Percentiles rank a stretch among this genome's conserved stretches.
phyloP scores from a whole-genome alignment of 2,797 vertebrate genomes.

The Danio jaintianensis region DNA sequence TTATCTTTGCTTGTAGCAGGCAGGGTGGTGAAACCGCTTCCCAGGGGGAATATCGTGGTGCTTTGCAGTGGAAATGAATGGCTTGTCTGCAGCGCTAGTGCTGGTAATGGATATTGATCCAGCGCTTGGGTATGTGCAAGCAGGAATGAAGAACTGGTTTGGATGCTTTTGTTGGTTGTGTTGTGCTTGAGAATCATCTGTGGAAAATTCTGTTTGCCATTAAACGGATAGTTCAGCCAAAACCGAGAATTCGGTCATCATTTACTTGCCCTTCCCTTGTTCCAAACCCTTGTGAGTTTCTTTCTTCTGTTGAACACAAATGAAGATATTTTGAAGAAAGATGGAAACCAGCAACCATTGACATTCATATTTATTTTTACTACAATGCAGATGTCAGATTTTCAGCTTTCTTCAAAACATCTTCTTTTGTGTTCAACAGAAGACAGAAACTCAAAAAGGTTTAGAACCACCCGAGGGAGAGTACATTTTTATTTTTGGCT shows the following conservation, averaged over 20 bases:
- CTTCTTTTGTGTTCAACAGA: no score
- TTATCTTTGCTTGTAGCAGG: conserved; percentile 51
- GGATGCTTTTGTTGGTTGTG: conserved; percentile 50
- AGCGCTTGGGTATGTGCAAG: conserved; percentile 54
- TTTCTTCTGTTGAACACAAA: no score
- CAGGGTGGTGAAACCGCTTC: conserved; percentile 45
- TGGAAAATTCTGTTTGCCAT: neutral
- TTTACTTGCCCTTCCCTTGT: neutral
- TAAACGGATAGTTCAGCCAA: neutral
- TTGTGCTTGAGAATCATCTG: conserved; percentile 9
- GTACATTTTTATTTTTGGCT: neutral
- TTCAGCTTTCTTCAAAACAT: no score
- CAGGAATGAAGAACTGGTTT: conserved; percentile 43
- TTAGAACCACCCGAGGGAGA: no score
- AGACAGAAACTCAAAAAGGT: no score
- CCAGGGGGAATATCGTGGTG: conserved; percentile 49
- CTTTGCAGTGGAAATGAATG: conserved; percentile 63
- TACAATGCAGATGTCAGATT: no score
- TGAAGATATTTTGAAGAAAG: no score
- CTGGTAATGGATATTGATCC: conserved; percentile 69
- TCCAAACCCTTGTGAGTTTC: no score
- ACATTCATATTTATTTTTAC: no score
- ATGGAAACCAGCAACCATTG: no score
- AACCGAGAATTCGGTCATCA: neutral
- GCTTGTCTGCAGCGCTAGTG: conserved; percentile 61